Evolutionary conservation across 2,797 vertebrate species (phyloP).

Genomic region (Xenentodon cancila): DNA sequence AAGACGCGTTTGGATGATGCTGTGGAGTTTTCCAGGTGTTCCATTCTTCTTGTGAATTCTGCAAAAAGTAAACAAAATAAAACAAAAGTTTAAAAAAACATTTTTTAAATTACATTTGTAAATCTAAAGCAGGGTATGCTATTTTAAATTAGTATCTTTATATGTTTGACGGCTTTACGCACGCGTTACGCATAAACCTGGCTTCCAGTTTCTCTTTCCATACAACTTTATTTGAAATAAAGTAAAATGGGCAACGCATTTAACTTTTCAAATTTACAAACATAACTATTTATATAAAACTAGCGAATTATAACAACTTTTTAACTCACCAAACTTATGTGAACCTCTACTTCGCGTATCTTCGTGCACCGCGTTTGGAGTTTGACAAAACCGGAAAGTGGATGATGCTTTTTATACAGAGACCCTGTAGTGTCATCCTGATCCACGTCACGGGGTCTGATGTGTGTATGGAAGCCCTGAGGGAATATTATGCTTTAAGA

Average conservation of each 20-base stretch:
- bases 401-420: slow-evolving; percentile 67
- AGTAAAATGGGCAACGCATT: neutral
- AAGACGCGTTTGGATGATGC: slow-evolving; percentile 53
- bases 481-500: neutral
- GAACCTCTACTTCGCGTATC: slow-evolving; percentile 5
- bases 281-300: no score
- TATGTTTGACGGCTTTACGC: slow-evolving; percentile 22
- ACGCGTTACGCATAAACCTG: slow-evolving; percentile 23
- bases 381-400: slow-evolving; percentile 39
- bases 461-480: slow-evolving; percentile 19
- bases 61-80: slow-evolving; percentile 11
- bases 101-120: neutral
- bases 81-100: neutral
- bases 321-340: slow-evolving; percentile 61
- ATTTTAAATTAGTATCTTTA: neutral
- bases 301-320: neutral
- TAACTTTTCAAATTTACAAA: neutral
- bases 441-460: slow-evolving; percentile 60
- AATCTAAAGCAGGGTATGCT: neutral
- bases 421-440: slow-evolving; percentile 35
- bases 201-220: neutral
- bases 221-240: no score
- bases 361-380: slow-evolving; percentile 29
- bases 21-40: slow-evolving; percentile 82
- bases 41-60: slow-evolving; percentile 80